phyloP scores from a whole-genome alignment of 64 coral and sea anemone species.

The Catalaphyllia jardinei region DNA sequence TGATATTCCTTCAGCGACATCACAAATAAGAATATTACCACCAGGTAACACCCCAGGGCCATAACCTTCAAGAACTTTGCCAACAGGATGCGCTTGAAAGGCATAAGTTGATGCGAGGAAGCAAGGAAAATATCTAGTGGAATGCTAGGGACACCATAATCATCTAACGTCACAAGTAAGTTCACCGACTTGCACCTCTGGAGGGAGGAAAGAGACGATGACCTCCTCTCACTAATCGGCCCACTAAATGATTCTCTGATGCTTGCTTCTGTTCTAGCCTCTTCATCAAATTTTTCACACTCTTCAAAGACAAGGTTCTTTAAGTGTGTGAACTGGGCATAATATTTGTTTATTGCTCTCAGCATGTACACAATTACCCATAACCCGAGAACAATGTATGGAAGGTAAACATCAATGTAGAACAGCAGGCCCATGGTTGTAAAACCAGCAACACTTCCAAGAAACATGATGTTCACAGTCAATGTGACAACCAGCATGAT shows the following conservation, averaged over 20 bases:
- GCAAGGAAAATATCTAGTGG: conserved; percentile 76
- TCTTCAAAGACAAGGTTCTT: conserved; percentile 90
- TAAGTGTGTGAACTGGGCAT: conserved; percentile 68
- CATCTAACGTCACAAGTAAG: conserved; percentile 64
- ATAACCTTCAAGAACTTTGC: conserved; percentile 70
- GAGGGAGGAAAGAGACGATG: conserved; percentile 38
- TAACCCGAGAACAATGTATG: conserved; percentile 61
- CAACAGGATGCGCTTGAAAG: conserved; percentile 80
- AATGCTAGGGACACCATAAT: conserved; percentile 68
- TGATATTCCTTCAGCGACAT: conserved; percentile 69
- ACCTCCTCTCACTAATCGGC: conserved; percentile 46
- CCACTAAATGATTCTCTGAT: conserved; percentile 77
- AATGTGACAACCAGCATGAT: conserved; percentile 67
- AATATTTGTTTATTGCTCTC: conserved; percentile 58
- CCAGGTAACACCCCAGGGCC: conserved; percentile 62
- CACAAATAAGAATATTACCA: conserved; percentile 83
- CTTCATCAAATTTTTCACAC: conserved; percentile 84
- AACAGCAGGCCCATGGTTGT: conserved; percentile 81
- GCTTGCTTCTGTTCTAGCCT: conserved; percentile 48
- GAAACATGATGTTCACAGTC: conserved; percentile 75
- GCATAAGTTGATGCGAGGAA: conserved; percentile 63
- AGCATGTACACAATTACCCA: conserved; percentile 65
- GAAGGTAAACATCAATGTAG: conserved; percentile 80
- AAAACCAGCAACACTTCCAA: conserved; percentile 82
- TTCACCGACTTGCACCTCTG: conserved; percentile 35